Evolutionary conservation across 2,888 invertebrate genomes (phyloP).

Genomic region (Gnatocerus cornutus): DNA sequence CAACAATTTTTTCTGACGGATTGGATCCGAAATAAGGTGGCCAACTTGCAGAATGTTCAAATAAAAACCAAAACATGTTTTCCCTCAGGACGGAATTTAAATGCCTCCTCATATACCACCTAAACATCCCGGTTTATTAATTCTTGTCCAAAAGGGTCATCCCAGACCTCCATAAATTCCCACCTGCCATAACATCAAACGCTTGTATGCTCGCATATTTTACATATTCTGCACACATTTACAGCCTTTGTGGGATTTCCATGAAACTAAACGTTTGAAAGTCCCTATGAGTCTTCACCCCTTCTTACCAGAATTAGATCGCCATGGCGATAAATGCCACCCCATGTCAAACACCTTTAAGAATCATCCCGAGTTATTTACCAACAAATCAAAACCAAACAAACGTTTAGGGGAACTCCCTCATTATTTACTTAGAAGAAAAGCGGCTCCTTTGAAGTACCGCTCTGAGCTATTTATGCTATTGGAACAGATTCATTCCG

Average conservation of each 20-base stretch:
- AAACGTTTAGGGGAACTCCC: slow-evolving; percentile 25
- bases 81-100: neutral
- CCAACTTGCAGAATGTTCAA: no score
- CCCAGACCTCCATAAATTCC: neutral
- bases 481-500: slow-evolving; percentile 2
- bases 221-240: slow-evolving; percentile 43
- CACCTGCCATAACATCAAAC: slow-evolving; percentile 13
- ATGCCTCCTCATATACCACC: neutral
- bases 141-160: slow-evolving; percentile 23
- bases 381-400: slow-evolving; percentile 42
- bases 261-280: slow-evolving; percentile 53
- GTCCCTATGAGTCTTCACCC: slow-evolving; percentile 47
- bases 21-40: no score
- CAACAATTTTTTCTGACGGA: no score
- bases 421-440: slow-evolving; percentile 14
- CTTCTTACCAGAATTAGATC: slow-evolving; percentile 41
- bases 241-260: slow-evolving; percentile 54
- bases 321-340: slow-evolving; percentile 43
- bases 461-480: slow-evolving; percentile 30
- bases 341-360: slow-evolving; percentile 34
- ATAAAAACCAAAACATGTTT: neutral
- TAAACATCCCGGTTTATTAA: slow-evolving; percentile 3
- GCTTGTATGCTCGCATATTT: slow-evolving; percentile 29
- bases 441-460: slow-evolving; percentile 28
- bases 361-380: slow-evolving; percentile 33